phyloP scores from a whole-genome alignment of 2,888 invertebrate species.

The Mactromeris polynyma region DNA sequence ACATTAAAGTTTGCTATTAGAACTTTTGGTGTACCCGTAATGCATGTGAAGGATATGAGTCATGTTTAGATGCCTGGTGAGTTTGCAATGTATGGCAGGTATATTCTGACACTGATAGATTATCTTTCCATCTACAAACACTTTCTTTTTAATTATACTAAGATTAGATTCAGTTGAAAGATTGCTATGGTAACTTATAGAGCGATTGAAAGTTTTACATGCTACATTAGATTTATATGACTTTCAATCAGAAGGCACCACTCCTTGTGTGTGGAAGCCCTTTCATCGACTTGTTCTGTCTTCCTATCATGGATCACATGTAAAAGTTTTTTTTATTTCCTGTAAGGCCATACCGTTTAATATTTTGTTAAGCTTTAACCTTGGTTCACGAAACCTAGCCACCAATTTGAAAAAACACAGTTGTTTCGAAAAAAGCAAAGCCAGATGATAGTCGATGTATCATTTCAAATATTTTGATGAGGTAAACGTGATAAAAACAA shows the following conservation, averaged over 20 bases:
- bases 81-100: background rate
- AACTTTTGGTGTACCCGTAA: constrained; percentile 1
- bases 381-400: too few relatives aligned
- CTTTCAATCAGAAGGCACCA: background rate
- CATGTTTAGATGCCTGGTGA: background rate
- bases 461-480: too few relatives aligned
- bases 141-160: background rate
- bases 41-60: constrained; percentile 1
- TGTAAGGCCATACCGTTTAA: too few relatives aligned
- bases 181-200: constrained; percentile 3
- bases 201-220: background rate
- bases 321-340: too few relatives aligned
- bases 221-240: background rate
- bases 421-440: too few relatives aligned
- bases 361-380: too few relatives aligned
- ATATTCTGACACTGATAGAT: background rate
- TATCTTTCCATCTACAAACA: constrained; percentile 16
- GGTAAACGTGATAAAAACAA: too few relatives aligned
- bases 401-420: too few relatives aligned
- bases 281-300: too few relatives aligned
- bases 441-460: too few relatives aligned
- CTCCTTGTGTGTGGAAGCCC: background rate
- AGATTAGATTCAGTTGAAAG: constrained; percentile 8
- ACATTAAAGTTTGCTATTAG: constrained; percentile 1
- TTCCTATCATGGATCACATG: too few relatives aligned